phyloP scores from a whole-genome alignment of 2,888 invertebrate genomes.

The Drosophila aldrichi region DNA sequence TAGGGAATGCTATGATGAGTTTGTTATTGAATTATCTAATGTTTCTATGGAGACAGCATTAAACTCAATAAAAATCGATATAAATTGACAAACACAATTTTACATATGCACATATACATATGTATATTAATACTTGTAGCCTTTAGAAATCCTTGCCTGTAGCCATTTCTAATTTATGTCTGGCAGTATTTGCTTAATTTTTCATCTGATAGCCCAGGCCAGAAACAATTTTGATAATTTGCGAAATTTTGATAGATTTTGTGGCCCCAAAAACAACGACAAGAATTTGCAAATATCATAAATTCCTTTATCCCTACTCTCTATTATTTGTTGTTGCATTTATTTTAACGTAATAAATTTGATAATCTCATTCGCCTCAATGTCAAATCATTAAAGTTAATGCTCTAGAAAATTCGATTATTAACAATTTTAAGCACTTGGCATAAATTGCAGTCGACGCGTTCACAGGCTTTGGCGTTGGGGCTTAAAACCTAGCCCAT shows the following conservation, averaged over 20 bases:
- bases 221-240: conserved; percentile 17
- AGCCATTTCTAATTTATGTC: conserved; percentile 1
- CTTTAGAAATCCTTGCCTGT: not conserved
- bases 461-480: conserved; percentile 2
- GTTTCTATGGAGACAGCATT: not conserved
- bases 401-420: conserved; percentile 76
- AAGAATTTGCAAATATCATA: conserved; percentile 15
- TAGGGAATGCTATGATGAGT: not conserved
- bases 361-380: conserved; percentile 31
- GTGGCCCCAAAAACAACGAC: not conserved
- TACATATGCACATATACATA: not conserved
- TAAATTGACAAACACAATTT: not conserved
- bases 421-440: conserved; percentile 52
- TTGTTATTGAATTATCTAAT: not conserved
- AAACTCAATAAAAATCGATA: not conserved
- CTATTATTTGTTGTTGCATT: not conserved
- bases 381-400: conserved; percentile 65
- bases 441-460: conserved; percentile 49
- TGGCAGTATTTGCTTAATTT: conserved; percentile 4
- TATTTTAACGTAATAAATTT: conserved; percentile 9
- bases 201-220: conserved; percentile 3
- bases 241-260: conserved; percentile 9
- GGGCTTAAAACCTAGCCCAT: conserved; percentile 30
- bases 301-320: conserved; percentile 8
- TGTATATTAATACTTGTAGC: too few species aligned